Evolutionary conservation across 64 coral and sea anemone species (phyloP).

Genomic region (Actinia equina): DNA sequence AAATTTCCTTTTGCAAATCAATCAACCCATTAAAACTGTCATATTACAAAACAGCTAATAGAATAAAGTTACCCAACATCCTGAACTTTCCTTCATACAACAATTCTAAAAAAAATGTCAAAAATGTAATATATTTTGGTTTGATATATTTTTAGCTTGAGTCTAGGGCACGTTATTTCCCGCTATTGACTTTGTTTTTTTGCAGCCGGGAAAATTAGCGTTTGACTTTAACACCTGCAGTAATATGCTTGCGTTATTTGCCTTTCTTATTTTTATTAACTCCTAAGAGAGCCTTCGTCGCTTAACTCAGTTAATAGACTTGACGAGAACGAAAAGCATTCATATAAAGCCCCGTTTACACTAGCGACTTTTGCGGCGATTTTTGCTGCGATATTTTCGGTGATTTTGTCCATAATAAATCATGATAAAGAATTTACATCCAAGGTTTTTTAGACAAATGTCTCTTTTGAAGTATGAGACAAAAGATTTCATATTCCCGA

Average conservation of each 20-base stretch:
- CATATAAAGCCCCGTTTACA: too few species aligned
- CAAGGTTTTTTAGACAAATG: too few species aligned
- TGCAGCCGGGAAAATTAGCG: not conserved
- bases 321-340: not conserved
- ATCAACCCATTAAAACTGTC: too few species aligned
- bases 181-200: not conserved
- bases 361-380: too few species aligned
- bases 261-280: conserved; percentile 1
- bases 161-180: not conserved
- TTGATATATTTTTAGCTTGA: not conserved
- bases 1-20: too few species aligned
- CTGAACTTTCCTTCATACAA: not conserved
- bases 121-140: not conserved
- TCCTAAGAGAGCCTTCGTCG: not conserved
- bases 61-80: not conserved
- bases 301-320: not conserved
- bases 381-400: too few species aligned
- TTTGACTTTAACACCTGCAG: not conserved
- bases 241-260: not conserved
- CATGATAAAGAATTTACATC: too few species aligned
- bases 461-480: too few species aligned
- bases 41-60: too few species aligned
- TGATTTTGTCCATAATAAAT: too few species aligned
- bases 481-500: too few species aligned
- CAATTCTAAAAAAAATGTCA: not conserved